phyloP scores from a whole-genome alignment of 1,140 invertebrate genomes.

The Maniola jurtina region DNA sequence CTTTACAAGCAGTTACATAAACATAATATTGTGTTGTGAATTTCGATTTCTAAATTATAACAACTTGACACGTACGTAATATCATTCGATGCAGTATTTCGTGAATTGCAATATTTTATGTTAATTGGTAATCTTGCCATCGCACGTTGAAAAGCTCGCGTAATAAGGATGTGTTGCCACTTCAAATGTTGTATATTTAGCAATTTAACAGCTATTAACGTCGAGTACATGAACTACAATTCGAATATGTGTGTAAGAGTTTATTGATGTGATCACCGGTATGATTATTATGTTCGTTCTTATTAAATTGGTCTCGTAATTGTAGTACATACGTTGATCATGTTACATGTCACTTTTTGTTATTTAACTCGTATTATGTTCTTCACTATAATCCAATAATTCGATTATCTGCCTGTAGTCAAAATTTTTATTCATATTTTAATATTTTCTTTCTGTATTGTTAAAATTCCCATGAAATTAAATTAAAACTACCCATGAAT shows the following conservation, averaged over 20 bases:
- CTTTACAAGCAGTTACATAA: slow-evolving; percentile 12
- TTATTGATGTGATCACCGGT: too few species aligned
- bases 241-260: not conserved
- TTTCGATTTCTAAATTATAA: slow-evolving; percentile 22
- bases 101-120: slow-evolving; percentile 16
- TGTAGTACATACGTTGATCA: too few species aligned
- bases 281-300: too few species aligned
- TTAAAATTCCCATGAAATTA: too few species aligned
- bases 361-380: too few species aligned
- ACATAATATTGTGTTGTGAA: not conserved
- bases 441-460: too few species aligned
- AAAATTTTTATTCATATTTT: too few species aligned
- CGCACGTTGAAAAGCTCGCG: not conserved
- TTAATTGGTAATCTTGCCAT: slow-evolving; percentile 20
- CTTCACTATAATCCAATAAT: too few species aligned
- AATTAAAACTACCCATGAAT: too few species aligned
- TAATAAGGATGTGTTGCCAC: slow-evolving; percentile 20
- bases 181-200: not conserved
- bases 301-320: too few species aligned
- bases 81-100: slow-evolving; percentile 1
- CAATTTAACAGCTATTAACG: not conserved
- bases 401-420: too few species aligned
- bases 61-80: slow-evolving; percentile 13
- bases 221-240: slow-evolving; percentile 1
- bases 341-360: too few species aligned